Percentiles rank a stretch among this genome's conserved stretches.
These are phyloP conservation scores for Leptonema lineaticorne DNA, from an alignment of 1,140 invertebrate species.

Conservation along the genomic window DNA sequence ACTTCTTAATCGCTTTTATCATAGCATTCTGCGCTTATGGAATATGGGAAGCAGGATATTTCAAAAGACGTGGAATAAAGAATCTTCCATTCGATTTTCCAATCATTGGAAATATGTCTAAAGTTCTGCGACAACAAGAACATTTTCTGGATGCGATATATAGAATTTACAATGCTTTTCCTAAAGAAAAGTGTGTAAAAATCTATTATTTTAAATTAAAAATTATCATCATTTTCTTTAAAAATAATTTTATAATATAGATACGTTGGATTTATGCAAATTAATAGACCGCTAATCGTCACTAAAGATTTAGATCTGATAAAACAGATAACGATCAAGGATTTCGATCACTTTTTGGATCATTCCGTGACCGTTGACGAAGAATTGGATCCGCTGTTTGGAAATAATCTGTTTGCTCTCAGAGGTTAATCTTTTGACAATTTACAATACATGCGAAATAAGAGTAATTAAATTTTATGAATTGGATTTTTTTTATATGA, in stretches of 20 bases:
- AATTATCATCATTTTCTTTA: too few relatives aligned
- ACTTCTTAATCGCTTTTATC: background rate
- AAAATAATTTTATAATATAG: too few relatives aligned
- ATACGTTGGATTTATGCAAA: slow-evolving; percentile 57
- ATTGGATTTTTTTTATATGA: too few relatives aligned
- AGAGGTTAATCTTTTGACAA: too few relatives aligned
- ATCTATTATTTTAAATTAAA: too few relatives aligned
- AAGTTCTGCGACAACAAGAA: background rate
- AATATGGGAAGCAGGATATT: slow-evolving; percentile 14
- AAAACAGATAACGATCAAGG: slow-evolving; percentile 61
- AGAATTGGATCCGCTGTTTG: slow-evolving; percentile 57
- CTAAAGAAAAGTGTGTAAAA: slow-evolving; percentile 34
- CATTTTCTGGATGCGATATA: slow-evolving; percentile 3
- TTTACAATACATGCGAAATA: too few relatives aligned
- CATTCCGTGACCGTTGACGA: slow-evolving; percentile 52
- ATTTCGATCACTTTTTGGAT: slow-evolving; percentile 66
- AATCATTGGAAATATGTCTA: slow-evolving; percentile 20
- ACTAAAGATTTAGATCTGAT: slow-evolving; percentile 64
- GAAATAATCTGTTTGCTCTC: slow-evolving; percentile 56
- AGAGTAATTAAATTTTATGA: too few relatives aligned
- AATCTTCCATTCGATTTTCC: slow-evolving; percentile 7
- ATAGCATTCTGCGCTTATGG: background rate
- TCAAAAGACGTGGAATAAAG: slow-evolving; percentile 20
- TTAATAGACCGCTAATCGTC: slow-evolving; percentile 55
- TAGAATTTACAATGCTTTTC: slow-evolving; percentile 23